Percentiles rank a stretch among this genome's conserved stretches.
These are phyloP conservation scores for Spilogale gracilis DNA, from an alignment of 2,113 vertebrate species.

Conservation along the genomic window DNA sequence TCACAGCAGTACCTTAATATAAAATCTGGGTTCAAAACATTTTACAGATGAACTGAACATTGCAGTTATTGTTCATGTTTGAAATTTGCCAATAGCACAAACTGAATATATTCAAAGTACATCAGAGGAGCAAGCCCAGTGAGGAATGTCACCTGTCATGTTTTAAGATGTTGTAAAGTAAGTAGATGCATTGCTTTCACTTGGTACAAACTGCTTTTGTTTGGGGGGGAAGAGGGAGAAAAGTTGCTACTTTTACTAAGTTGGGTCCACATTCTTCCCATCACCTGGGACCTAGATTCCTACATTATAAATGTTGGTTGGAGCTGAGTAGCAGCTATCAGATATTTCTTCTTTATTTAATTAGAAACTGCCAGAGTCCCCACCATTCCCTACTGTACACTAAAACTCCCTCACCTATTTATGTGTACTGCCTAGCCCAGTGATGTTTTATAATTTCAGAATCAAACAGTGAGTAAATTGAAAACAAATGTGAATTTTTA, in stretches of 20 bases:
- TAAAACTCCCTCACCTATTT: neutral
- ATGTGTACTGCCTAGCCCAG: neutral
- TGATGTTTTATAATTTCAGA: neutral
- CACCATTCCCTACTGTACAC: neutral
- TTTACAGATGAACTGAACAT: neutral
- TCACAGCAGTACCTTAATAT: neutral
- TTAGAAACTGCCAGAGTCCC: neutral
- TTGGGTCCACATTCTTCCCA: neutral
- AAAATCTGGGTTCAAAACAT: neutral
- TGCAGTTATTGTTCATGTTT: neutral
- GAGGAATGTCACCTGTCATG: neutral
- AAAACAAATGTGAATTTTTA: slow-evolving; percentile 2
- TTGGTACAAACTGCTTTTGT: neutral
- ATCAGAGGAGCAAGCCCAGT: neutral
- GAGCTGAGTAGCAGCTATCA: neutral
- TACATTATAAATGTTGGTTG: neutral
- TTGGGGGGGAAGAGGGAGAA: neutral
- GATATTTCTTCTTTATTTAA: neutral
- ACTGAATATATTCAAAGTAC: neutral
- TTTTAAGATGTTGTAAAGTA: neutral
- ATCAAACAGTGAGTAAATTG: slow-evolving; percentile 29
- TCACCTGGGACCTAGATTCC: neutral
- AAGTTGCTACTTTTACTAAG: neutral
- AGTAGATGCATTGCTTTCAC: neutral
- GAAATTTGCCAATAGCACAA: neutral